Evolutionary conservation across 1,140 invertebrate species (phyloP).

Genomic region (Saccostrea echinata): DNA sequence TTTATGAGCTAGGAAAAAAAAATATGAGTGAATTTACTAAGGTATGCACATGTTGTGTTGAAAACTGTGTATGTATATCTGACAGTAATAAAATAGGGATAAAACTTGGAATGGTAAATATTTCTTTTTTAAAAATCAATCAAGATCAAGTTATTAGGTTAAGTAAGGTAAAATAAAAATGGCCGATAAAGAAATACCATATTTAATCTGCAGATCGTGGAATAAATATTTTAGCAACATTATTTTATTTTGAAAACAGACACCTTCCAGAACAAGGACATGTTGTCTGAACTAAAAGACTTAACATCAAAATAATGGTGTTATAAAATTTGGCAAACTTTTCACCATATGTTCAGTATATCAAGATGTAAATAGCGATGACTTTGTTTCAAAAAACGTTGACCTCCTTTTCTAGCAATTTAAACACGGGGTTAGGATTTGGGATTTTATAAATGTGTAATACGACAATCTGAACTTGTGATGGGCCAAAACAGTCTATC

Average conservation of each 20-base stretch:
- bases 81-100: too few species aligned
- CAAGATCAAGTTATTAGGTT: too few species aligned
- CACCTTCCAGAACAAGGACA: background rate
- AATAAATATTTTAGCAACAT: too few species aligned
- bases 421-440: slow-evolving; percentile 2
- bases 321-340: background rate
- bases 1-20: too few species aligned
- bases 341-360: background rate
- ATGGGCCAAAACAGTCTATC: background rate
- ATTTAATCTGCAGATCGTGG: too few species aligned
- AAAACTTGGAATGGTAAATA: too few species aligned
- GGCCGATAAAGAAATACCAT: too few species aligned
- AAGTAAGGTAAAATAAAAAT: too few species aligned
- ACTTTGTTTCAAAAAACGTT: background rate
- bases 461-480: background rate
- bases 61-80: too few species aligned
- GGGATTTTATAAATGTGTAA: background rate
- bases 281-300: background rate
- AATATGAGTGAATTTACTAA: too few species aligned
- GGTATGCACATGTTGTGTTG: too few species aligned
- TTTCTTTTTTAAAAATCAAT: too few species aligned
- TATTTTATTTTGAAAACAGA: background rate
- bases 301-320: background rate
- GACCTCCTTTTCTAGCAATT: background rate
- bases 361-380: background rate